Evolutionary conservation across 2,113 vertebrate genomes (phyloP).

Genomic region (Ammospiza caudacuta): DNA sequence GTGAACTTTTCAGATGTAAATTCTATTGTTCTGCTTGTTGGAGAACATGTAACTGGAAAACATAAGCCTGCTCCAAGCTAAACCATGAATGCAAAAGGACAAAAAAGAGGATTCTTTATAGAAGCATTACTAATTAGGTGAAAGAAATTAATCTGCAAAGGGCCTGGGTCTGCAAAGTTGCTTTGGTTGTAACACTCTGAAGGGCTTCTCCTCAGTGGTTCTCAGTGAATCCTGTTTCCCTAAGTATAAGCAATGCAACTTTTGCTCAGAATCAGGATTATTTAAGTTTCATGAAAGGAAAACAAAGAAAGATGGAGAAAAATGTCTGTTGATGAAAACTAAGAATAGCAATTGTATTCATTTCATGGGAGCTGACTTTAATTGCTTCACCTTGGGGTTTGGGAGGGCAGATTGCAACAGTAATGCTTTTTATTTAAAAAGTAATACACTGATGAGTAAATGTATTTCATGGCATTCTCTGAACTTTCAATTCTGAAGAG

Average conservation of each 20-base stretch:
- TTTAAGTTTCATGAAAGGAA: neutral
- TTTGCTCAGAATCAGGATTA: neutral
- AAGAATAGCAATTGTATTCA: neutral
- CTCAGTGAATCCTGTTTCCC: neutral
- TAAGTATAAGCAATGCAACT: neutral
- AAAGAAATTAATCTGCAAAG: conserved; percentile 52
- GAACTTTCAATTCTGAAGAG: neutral
- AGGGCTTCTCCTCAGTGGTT: neutral
- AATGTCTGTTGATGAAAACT: neutral
- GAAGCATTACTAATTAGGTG: conserved; percentile 57
- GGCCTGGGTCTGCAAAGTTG: neutral
- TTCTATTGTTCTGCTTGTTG: conserved; percentile 58
- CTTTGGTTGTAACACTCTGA: neutral
- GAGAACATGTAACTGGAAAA: conserved; percentile 66
- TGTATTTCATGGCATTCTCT: neutral
- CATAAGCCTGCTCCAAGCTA: conserved; percentile 40
- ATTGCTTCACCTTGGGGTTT: accelerated
- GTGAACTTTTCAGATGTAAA: conserved; percentile 72
- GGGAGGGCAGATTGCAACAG: accelerated
- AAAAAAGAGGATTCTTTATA: conserved; percentile 37
- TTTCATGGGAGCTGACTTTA: neutral
- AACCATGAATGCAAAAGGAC: conserved; percentile 40
- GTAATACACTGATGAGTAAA: neutral
- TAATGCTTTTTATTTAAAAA: neutral
- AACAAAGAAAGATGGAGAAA: neutral